These are phyloP conservation scores for Erebia ligea DNA, from an alignment of 2,888 invertebrate genomes.

Conservation along the genomic window DNA sequence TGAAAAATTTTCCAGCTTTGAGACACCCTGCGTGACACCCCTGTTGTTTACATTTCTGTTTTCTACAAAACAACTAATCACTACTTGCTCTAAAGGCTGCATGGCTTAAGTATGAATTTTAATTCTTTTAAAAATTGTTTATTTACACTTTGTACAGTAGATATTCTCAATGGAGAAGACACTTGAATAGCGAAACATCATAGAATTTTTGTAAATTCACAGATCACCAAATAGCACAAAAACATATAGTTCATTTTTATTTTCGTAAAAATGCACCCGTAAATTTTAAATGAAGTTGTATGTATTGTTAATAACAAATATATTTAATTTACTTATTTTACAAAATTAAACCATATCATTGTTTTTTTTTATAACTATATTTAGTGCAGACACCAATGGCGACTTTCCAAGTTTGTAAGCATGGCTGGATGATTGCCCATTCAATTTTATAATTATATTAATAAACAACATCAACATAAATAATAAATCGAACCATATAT, in stretches of 20 bases:
- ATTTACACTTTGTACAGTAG: not conserved
- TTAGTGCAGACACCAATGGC: constrained; percentile 6
- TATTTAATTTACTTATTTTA: not conserved
- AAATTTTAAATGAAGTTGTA: too few species aligned
- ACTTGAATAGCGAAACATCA: not conserved
- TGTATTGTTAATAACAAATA: not conserved
- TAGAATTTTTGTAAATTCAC: not conserved
- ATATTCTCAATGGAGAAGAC: not conserved
- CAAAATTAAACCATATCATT: not conserved
- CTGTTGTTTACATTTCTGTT: too few species aligned
- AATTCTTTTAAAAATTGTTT: not conserved
- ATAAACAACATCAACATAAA: not conserved
- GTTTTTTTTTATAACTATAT: not conserved
- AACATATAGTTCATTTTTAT: not conserved
- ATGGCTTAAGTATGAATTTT: too few species aligned
- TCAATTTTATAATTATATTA: not conserved
- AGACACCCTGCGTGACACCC: too few species aligned
- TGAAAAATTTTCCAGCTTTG: too few species aligned
- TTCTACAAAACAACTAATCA: too few species aligned
- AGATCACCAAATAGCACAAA: not conserved
- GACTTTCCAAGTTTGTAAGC: constrained; percentile 22
- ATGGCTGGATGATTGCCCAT: constrained; percentile 24
- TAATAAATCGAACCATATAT: not conserved
- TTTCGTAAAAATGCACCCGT: too few species aligned
- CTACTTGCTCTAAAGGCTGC: too few species aligned